A percentile compares a stretch with the other conserved stretches of the same genome.
These are phyloP conservation scores for Mythimna loreyi DNA, from an alignment of 2,888 invertebrate species.

Conservation along the genomic window DNA sequence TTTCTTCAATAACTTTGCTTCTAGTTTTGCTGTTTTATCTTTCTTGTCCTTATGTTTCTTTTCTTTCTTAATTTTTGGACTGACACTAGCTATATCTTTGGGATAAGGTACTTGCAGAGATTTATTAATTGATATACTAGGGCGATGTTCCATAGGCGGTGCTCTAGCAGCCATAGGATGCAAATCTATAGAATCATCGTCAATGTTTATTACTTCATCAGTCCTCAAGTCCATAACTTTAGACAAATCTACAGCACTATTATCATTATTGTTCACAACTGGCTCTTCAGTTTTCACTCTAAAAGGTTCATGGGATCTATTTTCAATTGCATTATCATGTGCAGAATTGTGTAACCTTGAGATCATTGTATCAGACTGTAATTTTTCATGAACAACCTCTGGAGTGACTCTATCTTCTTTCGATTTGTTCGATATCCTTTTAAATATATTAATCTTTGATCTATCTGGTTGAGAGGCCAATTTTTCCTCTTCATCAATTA, in stretches of 20 bases:
- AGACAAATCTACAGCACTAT: conserved; percentile 88
- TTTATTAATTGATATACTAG: conserved; percentile 85
- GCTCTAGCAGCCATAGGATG: conserved; percentile 74
- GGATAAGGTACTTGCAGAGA: conserved; percentile 86
- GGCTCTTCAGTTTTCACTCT: conserved; percentile 82
- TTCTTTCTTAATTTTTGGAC: conserved; percentile 91
- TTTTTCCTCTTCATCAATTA: conserved; percentile 90
- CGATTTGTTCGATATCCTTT: conserved; percentile 95
- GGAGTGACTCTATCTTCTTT: conserved; percentile 91
- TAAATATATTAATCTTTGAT: conserved; percentile 96
- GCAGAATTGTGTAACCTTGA: conserved; percentile 85
- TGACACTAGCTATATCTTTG: conserved; percentile 89
- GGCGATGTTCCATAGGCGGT: conserved; percentile 73
- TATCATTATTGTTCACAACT: conserved; percentile 88
- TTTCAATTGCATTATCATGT: conserved; percentile 76
- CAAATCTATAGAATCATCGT: conserved; percentile 86
- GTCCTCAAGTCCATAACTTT: conserved; percentile 87
- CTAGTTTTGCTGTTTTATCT: conserved; percentile 86
- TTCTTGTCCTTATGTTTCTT: conserved; percentile 89
- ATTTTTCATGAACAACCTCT: conserved; percentile 84
- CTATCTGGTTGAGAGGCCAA: conserved; percentile 95
- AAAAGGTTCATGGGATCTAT: conserved; percentile 74
- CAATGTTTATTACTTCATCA: conserved; percentile 88
- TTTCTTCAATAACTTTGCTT: conserved; percentile 86
- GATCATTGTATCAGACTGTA: conserved; percentile 84